Evolutionary conservation across 2,113 vertebrate genomes (phyloP).

Genomic region (Spheniscus mendiculus): DNA sequence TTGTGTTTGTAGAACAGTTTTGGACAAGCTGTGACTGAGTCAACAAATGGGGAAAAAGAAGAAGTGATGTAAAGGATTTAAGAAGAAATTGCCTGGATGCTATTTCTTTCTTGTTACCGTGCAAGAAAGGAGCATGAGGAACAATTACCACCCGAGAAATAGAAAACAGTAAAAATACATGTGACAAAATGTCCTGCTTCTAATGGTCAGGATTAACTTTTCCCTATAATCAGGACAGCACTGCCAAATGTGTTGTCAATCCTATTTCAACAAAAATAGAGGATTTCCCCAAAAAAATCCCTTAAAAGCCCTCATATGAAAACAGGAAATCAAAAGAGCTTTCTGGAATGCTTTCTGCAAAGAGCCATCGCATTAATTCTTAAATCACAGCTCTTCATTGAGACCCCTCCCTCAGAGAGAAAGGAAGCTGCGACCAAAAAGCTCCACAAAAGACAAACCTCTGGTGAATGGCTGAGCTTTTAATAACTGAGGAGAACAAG

Average conservation of each 20-base stretch:
- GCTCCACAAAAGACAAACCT: slow-evolving; percentile 35
- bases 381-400: slow-evolving; percentile 19
- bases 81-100: neutral
- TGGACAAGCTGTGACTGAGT: neutral
- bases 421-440: neutral
- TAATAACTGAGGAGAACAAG: slow-evolving; percentile 38
- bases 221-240: neutral
- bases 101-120: neutral
- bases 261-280: neutral
- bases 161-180: neutral
- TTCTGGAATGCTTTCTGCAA: slow-evolving; percentile 14
- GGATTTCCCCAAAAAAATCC: neutral
- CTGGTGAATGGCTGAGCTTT: slow-evolving; percentile 24
- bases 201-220: neutral
- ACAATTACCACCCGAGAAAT: neutral
- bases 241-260: neutral
- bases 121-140: neutral
- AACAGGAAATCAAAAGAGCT: slow-evolving; percentile 10
- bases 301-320: neutral
- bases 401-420: neutral
- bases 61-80: neutral
- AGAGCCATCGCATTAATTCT: neutral
- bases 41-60: neutral
- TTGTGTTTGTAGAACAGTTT: neutral
- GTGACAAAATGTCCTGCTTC: neutral